Base-by-base conservation (phyloP, 2,888 invertebrate species). In the Sinotaia quadrata region DNA sequence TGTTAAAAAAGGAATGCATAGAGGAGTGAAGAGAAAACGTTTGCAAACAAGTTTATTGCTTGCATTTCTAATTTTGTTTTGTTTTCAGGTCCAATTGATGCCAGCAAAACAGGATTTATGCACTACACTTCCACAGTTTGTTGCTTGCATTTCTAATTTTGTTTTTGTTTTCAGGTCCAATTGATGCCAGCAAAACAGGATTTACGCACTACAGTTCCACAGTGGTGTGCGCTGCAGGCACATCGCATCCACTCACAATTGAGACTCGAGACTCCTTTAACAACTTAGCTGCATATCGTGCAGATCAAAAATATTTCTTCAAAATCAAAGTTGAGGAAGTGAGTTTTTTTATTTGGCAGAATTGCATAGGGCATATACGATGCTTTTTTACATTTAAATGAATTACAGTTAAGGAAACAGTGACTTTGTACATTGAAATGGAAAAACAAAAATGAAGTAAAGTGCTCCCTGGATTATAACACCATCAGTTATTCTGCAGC, bases 241-340 rank as follows among this genome's bases (percentile, higher is more conserved):
- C 93, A 62, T 92, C 93, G 56, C 94, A 95, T 83, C 89, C 92
- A 65, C 91, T 97, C 87, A 93, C 93, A 86, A 92, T 97, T 83
- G 95, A 95, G 86, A 96, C 96, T n/a, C 91, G 96, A 71, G 97
- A 97, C 90, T 93, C 94, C 87, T 96, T 93, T 89, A 94, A 95
- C 85, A 97, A 97, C 88, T 90, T 93, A n/a, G 94, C 94, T 81
- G 78, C 85, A 8, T 85, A 84, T 68, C 84, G 81, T 72, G 74
- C 83, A 8, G 84, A 83, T 69, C 81, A 82, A 63, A 73, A 70
- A 57, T 80, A 80, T 59, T 84, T 82, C 70, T 85, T 84, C 72
- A 84, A 83, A 74, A 82, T 85, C 74, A 81, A 79, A 76, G 82
- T 85, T 41, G 75, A 75, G 57, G 84, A 85, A 82, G 85, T 84